Conservation (phyloP, 2,797 vertebrate genomes). For the Gymnodraco acuticeps region DNA sequence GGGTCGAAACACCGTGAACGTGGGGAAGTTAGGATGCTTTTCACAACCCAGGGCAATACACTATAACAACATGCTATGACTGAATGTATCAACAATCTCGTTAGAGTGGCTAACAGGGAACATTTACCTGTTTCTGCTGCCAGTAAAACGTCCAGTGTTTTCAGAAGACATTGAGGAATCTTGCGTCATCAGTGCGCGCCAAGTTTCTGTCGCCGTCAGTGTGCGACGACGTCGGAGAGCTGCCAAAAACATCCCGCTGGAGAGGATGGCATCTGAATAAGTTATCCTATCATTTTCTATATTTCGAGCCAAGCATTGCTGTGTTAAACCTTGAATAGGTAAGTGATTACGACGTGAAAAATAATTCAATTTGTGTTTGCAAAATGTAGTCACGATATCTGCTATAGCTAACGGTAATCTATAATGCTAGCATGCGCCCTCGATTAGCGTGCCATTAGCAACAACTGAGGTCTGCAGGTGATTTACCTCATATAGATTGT, state of each 20-base stretch:
- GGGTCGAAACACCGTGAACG: neutral
- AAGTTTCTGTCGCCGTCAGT: conserved; percentile 6
- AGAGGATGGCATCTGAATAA: conserved; percentile 46
- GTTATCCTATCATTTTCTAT: neutral
- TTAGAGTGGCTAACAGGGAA: fast-evolving
- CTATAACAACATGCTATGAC: fast-evolving
- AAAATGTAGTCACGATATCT: neutral
- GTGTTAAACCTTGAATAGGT: conserved; percentile 12
- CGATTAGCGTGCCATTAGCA: conserved; percentile 28
- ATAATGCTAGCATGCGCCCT: conserved; percentile 40
- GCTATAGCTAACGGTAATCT: conserved; percentile 46
- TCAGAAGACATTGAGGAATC: conserved; percentile 10
- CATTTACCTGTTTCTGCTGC: conserved; percentile 66
- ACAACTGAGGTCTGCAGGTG: neutral
- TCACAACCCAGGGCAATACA: fast-evolving
- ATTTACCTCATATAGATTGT: neutral
- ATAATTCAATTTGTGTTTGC: neutral
- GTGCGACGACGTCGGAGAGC: conserved; percentile 52
- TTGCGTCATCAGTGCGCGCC: conserved; percentile 57
- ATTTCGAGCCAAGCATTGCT: neutral
- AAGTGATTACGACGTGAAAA: neutral
- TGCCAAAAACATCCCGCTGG: conserved; percentile 52
- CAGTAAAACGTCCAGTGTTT: conserved; percentile 49
- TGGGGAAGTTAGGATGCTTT: neutral
- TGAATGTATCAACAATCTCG: fast-evolving